phyloP scores from a whole-genome alignment of 2,113 vertebrate species.

The Chrysochloris asiatica region DNA sequence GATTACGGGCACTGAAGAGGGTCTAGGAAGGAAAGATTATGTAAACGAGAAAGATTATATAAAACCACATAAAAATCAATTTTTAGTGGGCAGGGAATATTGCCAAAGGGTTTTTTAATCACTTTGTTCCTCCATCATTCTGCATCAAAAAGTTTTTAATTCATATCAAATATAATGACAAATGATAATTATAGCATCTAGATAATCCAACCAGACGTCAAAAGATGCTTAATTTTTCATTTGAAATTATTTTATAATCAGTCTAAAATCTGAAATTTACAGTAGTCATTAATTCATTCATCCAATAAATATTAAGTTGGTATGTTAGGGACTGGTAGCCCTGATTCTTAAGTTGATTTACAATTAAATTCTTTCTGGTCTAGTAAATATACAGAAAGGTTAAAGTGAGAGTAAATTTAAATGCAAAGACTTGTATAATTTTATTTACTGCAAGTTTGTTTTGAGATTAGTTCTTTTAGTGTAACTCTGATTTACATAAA shows the following conservation, averaged over 20 bases:
- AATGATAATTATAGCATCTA: neutral
- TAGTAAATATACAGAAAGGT: neutral
- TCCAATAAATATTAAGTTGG: neutral
- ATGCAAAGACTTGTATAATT: neutral
- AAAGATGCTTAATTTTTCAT: neutral
- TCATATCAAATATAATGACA: neutral
- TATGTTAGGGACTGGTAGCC: neutral
- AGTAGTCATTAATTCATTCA: neutral
- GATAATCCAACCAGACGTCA: neutral
- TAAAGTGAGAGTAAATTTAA: neutral
- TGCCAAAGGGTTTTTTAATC: neutral
- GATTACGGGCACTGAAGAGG: neutral
- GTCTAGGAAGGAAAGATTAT: neutral
- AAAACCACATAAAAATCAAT: neutral
- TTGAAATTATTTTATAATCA: neutral
- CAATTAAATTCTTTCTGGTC: neutral
- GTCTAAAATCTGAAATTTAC: slow-evolving; percentile 13
- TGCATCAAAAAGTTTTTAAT: neutral
- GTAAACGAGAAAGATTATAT: neutral
- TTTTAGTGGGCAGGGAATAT: neutral
- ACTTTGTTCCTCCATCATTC: neutral
- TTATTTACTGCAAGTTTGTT: neutral
- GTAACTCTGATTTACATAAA: neutral
- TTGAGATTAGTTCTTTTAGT: slow-evolving; percentile 5
- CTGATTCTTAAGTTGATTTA: neutral